Base-by-base conservation (phyloP, 2,888 invertebrate genomes). In the Lissonota sp. region DNA sequence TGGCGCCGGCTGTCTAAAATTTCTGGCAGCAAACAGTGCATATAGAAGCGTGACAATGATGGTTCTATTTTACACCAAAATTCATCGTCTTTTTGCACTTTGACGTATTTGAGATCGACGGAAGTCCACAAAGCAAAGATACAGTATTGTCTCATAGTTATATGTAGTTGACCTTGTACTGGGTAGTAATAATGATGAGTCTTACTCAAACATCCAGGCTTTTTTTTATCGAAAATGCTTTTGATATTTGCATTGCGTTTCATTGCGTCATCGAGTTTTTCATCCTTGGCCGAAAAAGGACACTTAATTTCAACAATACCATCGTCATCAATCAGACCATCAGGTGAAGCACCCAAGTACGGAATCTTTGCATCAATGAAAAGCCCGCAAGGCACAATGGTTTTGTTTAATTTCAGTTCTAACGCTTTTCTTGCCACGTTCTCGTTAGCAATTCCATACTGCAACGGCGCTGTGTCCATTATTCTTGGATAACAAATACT, bases 251-350 rank as follows among this genome's bases (percentile, higher is more conserved):
- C 8, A 6, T 70, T 79, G 4, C 64, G 7, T 39, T 62, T 16
- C 8, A 84, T 63, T 12, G 82, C 81, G 1, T 69, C 55, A 39
- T 80, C 51, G 6, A 80, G 46, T 14, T 81, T 84, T 1, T 74
- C 16, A 26, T 85, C 70, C n/a, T 60, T 14, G 8, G 79, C 84
- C 8, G 76, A 77, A 10, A 57, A 69, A 0, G 85, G 84, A 70
- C 86, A 86, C 73, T 87, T 87, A 0, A 87, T 79, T 72, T 87
- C 85, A 5, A 87, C 74, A 37, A 87, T 80, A 5, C 79, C 81
- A 66, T 85, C 78, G n/a, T 71, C 64, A 57, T 75, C 86, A 37
- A 86, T 79, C 1, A 87, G 62, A 37, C 85, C 84, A 74, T 87
- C 87, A 1, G 86, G 85, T 46, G 83, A 82, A 62, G 86, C 86